Evolutionary conservation across 2,797 vertebrate species (phyloP).

Genomic region (Carapus acus): DNA sequence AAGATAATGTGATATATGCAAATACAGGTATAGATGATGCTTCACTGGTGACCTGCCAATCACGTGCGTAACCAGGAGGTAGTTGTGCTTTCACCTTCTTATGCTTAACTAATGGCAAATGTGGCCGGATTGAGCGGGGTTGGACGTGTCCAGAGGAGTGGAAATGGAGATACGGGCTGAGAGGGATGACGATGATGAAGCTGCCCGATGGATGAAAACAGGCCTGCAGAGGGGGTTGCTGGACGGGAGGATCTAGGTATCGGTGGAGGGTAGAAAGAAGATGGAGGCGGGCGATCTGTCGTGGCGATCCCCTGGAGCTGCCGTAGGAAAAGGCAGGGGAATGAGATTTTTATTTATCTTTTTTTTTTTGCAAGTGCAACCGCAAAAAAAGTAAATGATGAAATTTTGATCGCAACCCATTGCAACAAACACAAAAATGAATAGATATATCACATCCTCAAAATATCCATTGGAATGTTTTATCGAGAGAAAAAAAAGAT

Average conservation of each 20-base stretch:
- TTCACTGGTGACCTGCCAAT: conserved; percentile 28
- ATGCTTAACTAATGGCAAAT: conserved; percentile 10
- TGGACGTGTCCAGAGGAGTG: too few species aligned
- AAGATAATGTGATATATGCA: conserved; percentile 39
- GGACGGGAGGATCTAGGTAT: too few species aligned
- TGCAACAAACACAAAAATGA: conserved; percentile 9
- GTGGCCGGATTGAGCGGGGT: background rate
- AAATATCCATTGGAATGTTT: conserved; percentile 18
- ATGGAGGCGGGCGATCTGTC: too few species aligned
- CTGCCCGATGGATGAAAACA: too few species aligned
- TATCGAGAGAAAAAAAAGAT: conserved; percentile 22
- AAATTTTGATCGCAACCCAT: conserved; percentile 9
- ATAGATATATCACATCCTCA: conserved; percentile 16
- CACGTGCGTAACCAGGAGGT: conserved; percentile 21
- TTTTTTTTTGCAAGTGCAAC: background rate
- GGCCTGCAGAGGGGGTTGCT: too few species aligned
- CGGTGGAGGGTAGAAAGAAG: too few species aligned
- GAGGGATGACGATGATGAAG: too few species aligned
- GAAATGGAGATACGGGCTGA: too few species aligned
- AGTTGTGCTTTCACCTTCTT: conserved; percentile 22
- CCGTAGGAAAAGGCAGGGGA: too few species aligned
- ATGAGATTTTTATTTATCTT: too few species aligned
- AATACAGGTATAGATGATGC: conserved; percentile 17
- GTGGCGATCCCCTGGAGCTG: too few species aligned
- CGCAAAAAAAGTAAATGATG: background rate